Evolutionary conservation across 2,797 vertebrate genomes (phyloP), one percentile per base, ranked within the genome.

Genomic region (Anas flavirostris): DNA sequence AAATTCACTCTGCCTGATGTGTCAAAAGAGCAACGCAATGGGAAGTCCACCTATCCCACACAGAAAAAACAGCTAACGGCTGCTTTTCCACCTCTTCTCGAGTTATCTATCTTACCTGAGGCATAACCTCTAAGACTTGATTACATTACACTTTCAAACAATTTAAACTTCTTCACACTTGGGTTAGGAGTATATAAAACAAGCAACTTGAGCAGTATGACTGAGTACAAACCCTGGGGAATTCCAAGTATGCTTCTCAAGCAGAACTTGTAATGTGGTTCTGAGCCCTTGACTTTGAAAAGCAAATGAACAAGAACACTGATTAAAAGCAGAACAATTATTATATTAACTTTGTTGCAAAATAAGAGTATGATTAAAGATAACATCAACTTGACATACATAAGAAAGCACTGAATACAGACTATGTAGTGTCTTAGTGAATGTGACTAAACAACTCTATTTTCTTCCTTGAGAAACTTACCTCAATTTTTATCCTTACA

Each of bases 271-370:
- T 72, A 72, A 43, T 22, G 17, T 10, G 23, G 17, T 53, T 78
- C 66, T 70, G 50, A 92, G 66, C 26, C 55, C 52, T 82, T 73
- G 37, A 79, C 59, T 90, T 93, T 86, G 74, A 90, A 93, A 96
- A 93, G 31, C 44, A 89, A 85, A 87, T 39, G 6, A 82, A 82
- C 56, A 74, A 83, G 33, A 80, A 70, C 12, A 59, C 18, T 59
- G 72, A 90, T 86, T 78, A 53, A 89, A 89, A 87, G 62, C 35
- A 44, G 73, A 93, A 89, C 60, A 67, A 83, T 19, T 77, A 53
- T 41, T 23, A 69, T 70, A 82, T 37, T 25, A 85, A 80, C 56
- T 82, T 74, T 48, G 29, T 81, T 82, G 82, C 53, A 28, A 85
- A 58, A 56, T 73, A 90, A 76, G 56, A 72, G 56, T 33, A 52